A percentile compares a stretch with the other conserved stretches of the same genome.
These are phyloP conservation scores for Tanytarsus gracilentus DNA, from an alignment of 2,888 invertebrate species.

Conservation along the genomic window DNA sequence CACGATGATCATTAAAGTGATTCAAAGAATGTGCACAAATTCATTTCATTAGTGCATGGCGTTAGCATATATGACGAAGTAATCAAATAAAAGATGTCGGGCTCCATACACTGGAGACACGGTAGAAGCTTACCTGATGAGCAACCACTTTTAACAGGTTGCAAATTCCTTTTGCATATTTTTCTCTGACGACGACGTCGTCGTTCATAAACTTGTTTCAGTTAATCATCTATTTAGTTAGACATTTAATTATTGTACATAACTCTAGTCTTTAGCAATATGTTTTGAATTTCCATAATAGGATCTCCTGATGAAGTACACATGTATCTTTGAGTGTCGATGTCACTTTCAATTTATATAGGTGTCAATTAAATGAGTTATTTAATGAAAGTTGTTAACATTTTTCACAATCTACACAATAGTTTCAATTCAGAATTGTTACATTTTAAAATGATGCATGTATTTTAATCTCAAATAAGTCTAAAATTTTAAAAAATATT, in stretches of 20 bases:
- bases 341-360: conserved; percentile 12
- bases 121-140: not conserved
- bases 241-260: conserved; percentile 15
- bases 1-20: no score
- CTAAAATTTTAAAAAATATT: no score
- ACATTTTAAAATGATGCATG: no score
- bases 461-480: no score
- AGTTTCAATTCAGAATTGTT: no score
- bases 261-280: no score
- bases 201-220: not conserved
- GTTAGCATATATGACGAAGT: no score
- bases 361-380: conserved; percentile 19
- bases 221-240: conserved; percentile 5
- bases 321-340: no score
- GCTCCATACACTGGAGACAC: conserved; percentile 3
- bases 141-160: not conserved
- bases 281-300: conserved; percentile 15
- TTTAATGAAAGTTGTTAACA: conserved; percentile 15
- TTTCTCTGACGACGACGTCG: not conserved
- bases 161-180: conserved; percentile 2
- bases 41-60: no score
- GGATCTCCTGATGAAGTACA: conserved; percentile 9
- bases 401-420: not conserved
- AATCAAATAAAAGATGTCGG: conserved; percentile 13
- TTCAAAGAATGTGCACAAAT: no score